A percentile compares a stretch with the other conserved stretches of the same genome.
phyloP scores from a whole-genome alignment of 1,140 invertebrate genomes.

The Tetraneura akinire region DNA sequence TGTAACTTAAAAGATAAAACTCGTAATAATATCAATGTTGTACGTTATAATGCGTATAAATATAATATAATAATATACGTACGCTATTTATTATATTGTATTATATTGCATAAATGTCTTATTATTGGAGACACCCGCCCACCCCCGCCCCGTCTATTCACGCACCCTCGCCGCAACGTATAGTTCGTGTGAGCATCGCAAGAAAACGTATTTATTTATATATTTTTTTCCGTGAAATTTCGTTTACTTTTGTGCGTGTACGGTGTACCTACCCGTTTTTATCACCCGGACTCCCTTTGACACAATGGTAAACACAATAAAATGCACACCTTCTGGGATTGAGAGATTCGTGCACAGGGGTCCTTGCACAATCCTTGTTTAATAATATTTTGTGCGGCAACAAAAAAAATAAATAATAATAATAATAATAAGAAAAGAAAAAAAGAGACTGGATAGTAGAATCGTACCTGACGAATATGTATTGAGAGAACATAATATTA shows the following conservation, averaged over 20 bases:
- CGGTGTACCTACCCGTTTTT: not conserved
- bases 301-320: constrained; percentile 47
- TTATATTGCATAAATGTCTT: constrained; percentile 18
- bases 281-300: constrained; percentile 43
- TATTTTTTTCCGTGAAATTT: constrained; percentile 39
- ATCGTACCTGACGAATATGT: too few relatives aligned
- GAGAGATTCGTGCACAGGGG: constrained; percentile 32
- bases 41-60: not conserved
- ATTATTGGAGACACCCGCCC: not conserved
- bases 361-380: constrained; percentile 14
- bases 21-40: not conserved
- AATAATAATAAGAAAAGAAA: too few relatives aligned
- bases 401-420: too few relatives aligned
- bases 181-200: not conserved
- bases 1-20: not conserved
- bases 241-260: constrained; percentile 39
- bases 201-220: constrained; percentile 38
- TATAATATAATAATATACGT: too few relatives aligned
- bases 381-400: constrained; percentile 51
- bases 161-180: too few relatives aligned
- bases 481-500: not conserved
- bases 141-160: too few relatives aligned
- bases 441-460: not conserved
- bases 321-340: constrained; percentile 40
- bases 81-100: not conserved